A percentile compares a stretch with the other conserved stretches of the same genome.
These are phyloP conservation scores for Tiliacea citrago DNA, from an alignment of 2,888 invertebrate genomes.

Conservation along the genomic window DNA sequence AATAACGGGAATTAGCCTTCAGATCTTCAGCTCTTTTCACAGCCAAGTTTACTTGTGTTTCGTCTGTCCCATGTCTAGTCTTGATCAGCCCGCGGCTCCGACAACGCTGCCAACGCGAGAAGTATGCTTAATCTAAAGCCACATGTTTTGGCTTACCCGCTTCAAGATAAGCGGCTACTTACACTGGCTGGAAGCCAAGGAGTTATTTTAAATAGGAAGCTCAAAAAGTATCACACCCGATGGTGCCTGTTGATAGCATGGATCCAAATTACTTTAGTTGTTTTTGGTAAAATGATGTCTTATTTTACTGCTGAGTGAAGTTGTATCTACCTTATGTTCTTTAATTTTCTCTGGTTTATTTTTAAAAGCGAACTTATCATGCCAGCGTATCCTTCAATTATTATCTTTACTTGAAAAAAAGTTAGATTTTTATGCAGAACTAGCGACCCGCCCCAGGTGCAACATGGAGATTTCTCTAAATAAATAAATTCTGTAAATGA, in stretches of 20 bases:
- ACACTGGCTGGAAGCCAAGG: conserved; percentile 41
- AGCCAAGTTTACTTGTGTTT: neutral
- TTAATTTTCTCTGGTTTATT: neutral
- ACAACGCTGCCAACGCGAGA: conserved; percentile 16
- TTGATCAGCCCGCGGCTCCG: neutral
- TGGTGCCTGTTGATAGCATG: conserved; percentile 13
- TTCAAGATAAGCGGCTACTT: conserved; percentile 29
- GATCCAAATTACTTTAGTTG: neutral
- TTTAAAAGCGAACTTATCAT: too few relatives aligned
- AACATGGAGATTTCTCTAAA: too few relatives aligned
- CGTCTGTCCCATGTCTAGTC: neutral
- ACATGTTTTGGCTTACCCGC: conserved; percentile 35
- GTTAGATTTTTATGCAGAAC: neutral
- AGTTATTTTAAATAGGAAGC: conserved; percentile 21
- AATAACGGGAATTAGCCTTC: too few relatives aligned
- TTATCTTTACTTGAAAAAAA: neutral
- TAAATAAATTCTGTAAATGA: neutral
- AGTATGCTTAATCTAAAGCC: conserved; percentile 18
- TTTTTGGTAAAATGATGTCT: neutral
- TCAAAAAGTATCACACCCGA: conserved; percentile 1
- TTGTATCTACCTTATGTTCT: neutral
- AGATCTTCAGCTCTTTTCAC: neutral
- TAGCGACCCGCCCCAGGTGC: neutral
- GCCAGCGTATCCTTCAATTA: too few relatives aligned
- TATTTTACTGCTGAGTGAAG: neutral